Conservation (phyloP, 2,797 vertebrate species). For the Alca torda region DNA sequence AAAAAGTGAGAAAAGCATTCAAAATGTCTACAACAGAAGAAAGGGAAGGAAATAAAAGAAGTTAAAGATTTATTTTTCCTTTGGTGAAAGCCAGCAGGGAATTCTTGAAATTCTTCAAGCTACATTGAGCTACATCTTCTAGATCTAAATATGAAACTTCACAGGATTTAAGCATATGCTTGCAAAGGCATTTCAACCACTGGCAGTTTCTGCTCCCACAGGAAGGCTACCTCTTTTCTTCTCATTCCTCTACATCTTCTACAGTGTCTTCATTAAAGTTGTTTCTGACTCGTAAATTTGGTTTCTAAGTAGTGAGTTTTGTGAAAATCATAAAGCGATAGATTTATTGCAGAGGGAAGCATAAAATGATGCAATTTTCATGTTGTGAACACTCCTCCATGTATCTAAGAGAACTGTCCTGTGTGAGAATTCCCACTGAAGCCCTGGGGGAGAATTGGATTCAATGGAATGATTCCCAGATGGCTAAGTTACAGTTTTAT, state of each 20-base stretch:
- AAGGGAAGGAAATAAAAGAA: conserved; percentile 1
- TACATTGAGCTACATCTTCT: background rate
- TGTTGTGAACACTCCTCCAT: background rate
- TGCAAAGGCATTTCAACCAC: conserved; percentile 1
- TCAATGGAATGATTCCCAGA: background rate
- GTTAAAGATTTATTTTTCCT: conserved; percentile 18
- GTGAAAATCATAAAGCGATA: background rate
- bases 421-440: background rate
- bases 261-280: background rate
- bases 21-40: background rate
- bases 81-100: background rate
- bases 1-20: conserved; percentile 37
- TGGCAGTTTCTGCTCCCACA: background rate
- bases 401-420: background rate
- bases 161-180: conserved; percentile 2
- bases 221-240: background rate
- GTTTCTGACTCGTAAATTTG: background rate
- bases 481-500: background rate
- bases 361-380: background rate
- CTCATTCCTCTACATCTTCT: background rate
- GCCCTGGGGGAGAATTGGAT: background rate
- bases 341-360: background rate
- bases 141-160: conserved; percentile 14
- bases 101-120: conserved; percentile 13
- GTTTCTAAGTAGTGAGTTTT: background rate